Evolutionary conservation across 1,140 invertebrate species (phyloP).

Genomic region (Epicauta chinensis): DNA sequence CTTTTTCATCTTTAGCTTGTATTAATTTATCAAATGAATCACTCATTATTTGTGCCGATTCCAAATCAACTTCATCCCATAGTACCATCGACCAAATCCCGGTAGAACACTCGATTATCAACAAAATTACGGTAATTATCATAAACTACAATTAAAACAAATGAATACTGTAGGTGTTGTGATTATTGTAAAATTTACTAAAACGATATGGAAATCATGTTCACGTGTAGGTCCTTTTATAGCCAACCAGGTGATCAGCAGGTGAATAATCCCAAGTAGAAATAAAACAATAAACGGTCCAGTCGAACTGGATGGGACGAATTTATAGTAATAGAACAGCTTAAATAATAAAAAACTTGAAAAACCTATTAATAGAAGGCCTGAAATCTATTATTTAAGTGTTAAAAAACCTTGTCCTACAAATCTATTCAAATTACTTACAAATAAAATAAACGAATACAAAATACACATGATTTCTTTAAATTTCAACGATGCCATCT

Average conservation of each 20-base stretch:
- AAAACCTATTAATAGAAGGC: slow-evolving; percentile 31
- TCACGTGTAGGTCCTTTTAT: slow-evolving; percentile 37
- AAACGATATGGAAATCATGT: slow-evolving; percentile 36
- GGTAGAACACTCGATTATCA: slow-evolving; percentile 30
- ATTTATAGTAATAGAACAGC: slow-evolving; percentile 37
- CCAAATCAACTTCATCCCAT: slow-evolving; percentile 29
- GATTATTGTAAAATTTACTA: slow-evolving; percentile 26
- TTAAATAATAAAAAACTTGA: slow-evolving; percentile 32
- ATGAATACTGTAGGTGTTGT: not conserved
- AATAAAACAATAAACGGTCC: slow-evolving; percentile 35
- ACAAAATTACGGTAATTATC: slow-evolving; percentile 30
- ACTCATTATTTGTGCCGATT: slow-evolving; percentile 30
- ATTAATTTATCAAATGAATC: slow-evolving; percentile 30
- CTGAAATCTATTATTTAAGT: too few species aligned
- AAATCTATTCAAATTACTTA: too few species aligned
- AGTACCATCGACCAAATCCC: slow-evolving; percentile 36
- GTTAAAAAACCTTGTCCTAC: too few species aligned
- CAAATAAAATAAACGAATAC: slow-evolving; percentile 35
- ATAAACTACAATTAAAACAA: slow-evolving; percentile 32
- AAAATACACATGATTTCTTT: slow-evolving; percentile 37
- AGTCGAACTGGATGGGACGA: slow-evolving; percentile 31
- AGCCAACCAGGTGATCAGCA: slow-evolving; percentile 37
- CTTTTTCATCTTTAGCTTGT: slow-evolving; percentile 16
- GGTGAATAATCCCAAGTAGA: slow-evolving; percentile 32
- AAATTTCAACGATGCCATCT: slow-evolving; percentile 34